phyloP scores from a whole-genome alignment of 2,113 vertebrate species.

The Pygathrix nemaeus region DNA sequence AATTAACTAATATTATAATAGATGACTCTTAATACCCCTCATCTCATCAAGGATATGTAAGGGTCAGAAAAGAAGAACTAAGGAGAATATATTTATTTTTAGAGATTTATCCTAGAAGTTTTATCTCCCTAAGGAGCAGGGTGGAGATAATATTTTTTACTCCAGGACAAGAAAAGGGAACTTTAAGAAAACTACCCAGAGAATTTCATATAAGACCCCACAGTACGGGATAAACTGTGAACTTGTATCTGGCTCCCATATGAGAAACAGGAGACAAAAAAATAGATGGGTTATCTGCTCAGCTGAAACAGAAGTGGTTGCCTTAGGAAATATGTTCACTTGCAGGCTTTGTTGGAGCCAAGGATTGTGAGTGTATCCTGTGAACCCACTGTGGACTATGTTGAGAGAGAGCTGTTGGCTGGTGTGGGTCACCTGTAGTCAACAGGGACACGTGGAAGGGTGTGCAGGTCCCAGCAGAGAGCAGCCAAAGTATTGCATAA shows the following conservation, averaged over 20 bases:
- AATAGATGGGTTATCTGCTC: no score
- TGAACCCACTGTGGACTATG: accelerated
- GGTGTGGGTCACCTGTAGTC: background rate
- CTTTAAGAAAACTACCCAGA: background rate
- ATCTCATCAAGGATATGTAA: accelerated
- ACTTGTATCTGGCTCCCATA: background rate
- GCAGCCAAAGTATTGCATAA: accelerated
- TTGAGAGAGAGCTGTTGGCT: background rate
- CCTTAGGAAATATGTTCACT: background rate
- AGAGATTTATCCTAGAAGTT: background rate
- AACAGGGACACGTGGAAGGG: background rate
- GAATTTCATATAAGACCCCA: background rate
- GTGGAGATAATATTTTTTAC: background rate
- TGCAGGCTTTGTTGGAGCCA: background rate
- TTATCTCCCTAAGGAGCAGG: background rate
- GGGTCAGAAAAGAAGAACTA: background rate
- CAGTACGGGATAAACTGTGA: background rate
- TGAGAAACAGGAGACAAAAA: background rate
- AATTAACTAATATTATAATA: background rate
- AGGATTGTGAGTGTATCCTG: no score
- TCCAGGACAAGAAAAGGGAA: background rate
- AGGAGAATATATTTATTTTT: background rate
- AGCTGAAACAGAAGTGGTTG: background rate
- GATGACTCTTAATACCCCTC: background rate
- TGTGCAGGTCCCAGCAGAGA: background rate